A percentile compares a stretch with the other conserved stretches of the same genome.
phyloP scores from a whole-genome alignment of 2,113 vertebrate species.

The Pardalotus punctatus region DNA sequence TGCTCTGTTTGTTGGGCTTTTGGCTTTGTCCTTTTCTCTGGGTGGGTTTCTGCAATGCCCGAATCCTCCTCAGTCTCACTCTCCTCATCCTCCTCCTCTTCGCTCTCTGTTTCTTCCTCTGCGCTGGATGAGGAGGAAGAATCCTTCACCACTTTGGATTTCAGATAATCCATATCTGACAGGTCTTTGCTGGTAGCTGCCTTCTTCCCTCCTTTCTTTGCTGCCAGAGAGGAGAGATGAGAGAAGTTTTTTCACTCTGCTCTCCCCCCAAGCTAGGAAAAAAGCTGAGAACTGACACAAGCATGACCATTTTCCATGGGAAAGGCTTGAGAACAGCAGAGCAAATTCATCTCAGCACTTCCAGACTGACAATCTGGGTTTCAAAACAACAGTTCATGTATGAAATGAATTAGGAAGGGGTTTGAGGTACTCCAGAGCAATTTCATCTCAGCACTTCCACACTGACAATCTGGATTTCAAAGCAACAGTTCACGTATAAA shows the following conservation, averaged over 20 bases:
- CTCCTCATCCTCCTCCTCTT: background rate
- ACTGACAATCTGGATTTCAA: background rate
- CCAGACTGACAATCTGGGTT: background rate
- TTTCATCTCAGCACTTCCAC: background rate
- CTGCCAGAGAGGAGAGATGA: background rate
- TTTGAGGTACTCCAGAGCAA: background rate
- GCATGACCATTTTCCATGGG: fast-evolving
- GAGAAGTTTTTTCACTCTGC: background rate
- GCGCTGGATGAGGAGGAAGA: conserved; percentile 19
- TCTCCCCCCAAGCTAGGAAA: background rate
- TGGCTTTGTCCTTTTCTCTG: background rate
- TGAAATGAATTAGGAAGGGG: background rate
- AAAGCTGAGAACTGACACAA: background rate
- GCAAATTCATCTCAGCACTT: background rate
- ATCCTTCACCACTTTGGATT: conserved; percentile 83
- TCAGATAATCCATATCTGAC: conserved; percentile 95
- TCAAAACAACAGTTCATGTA: fast-evolving
- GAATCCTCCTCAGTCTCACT: conserved; percentile 2
- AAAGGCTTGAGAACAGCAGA: background rate
- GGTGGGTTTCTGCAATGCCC: background rate
- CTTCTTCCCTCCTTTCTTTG: conserved; percentile 6
- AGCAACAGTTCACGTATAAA: fast-evolving
- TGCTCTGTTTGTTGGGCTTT: background rate
- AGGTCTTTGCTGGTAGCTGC: conserved; percentile 69
- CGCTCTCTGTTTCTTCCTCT: conserved; percentile 35